Conservation (phyloP, 2,888 invertebrate species). For the Rotaria socialis region DNA sequence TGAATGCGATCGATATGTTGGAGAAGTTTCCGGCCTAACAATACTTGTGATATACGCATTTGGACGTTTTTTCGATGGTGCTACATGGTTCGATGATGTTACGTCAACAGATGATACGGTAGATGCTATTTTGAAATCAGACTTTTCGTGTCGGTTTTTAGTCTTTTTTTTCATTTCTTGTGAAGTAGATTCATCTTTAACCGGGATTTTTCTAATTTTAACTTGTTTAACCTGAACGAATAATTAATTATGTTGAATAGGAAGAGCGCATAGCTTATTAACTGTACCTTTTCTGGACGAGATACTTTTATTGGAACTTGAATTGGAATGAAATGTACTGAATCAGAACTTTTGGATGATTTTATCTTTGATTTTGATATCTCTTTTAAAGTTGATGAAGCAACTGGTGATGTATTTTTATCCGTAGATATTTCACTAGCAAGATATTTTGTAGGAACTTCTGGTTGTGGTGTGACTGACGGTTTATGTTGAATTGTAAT, state of each 20-base stretch:
- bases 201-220: neutral
- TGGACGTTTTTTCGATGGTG: neutral
- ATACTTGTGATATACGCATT: neutral
- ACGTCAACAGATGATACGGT: no score
- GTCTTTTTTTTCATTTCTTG: neutral
- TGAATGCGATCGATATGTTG: neutral
- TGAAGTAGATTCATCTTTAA: neutral
- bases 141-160: no score
- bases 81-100: no score
- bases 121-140: no score
- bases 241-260: no score
- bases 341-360: no score
- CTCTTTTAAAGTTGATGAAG: neutral
- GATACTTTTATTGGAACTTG: no score
- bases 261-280: no score
- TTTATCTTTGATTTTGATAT: no score
- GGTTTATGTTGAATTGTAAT: neutral
- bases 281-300: no score
- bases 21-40: neutral
- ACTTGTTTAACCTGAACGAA: neutral
- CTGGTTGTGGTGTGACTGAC: neutral
- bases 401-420: neutral
- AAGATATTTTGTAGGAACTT: neutral
- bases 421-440: neutral
- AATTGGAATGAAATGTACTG: no score